Conservation (phyloP, 1,140 invertebrate species). For the Potamilus streckersoni region DNA sequence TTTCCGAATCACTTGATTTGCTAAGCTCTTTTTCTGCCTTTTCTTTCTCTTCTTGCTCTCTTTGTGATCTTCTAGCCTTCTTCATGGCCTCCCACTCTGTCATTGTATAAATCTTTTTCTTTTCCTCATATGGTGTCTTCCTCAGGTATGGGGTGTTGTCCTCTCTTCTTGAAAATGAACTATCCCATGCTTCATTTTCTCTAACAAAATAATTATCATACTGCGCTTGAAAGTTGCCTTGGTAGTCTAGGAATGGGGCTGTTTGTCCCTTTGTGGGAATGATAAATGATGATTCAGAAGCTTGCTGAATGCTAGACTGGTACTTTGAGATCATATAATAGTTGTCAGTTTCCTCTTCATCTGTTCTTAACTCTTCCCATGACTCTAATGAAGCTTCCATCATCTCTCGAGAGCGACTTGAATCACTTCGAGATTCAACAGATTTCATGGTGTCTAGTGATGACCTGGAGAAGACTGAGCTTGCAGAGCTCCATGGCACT, state of each 20-base stretch:
- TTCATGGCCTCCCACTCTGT: conserved; percentile 63
- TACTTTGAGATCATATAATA: conserved; percentile 32
- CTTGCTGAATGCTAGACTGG: conserved; percentile 26
- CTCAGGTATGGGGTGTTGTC: conserved; percentile 34
- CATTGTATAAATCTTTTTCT: conserved; percentile 63
- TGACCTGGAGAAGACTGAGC: conserved; percentile 54
- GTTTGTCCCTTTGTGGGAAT: conserved; percentile 22
- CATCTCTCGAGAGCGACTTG: conserved; percentile 46
- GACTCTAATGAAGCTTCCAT: conserved; percentile 64
- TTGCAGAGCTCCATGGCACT: conserved; percentile 46
- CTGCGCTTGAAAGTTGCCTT: conserved; percentile 39
- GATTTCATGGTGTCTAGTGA: conserved; percentile 51
- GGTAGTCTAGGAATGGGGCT: conserved; percentile 46
- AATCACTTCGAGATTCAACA: conserved; percentile 43
- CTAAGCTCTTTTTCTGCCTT: background rate
- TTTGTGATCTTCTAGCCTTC: conserved; percentile 9
- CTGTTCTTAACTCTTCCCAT: conserved; percentile 37
- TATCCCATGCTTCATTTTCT: too few relatives aligned
- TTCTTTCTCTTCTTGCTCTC: conserved; percentile 10
- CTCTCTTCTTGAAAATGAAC: conserved; percentile 23
- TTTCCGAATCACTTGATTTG: background rate
- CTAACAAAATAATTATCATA: conserved; percentile 12
- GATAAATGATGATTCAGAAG: conserved; percentile 20
- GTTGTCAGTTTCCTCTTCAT: conserved; percentile 24
- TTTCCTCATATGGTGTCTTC: conserved; percentile 56